A percentile compares a stretch with the other conserved stretches of the same genome.
These are phyloP conservation scores for Napeogenes inachia DNA, from an alignment of 2,888 invertebrate species.

Conservation along the genomic window DNA sequence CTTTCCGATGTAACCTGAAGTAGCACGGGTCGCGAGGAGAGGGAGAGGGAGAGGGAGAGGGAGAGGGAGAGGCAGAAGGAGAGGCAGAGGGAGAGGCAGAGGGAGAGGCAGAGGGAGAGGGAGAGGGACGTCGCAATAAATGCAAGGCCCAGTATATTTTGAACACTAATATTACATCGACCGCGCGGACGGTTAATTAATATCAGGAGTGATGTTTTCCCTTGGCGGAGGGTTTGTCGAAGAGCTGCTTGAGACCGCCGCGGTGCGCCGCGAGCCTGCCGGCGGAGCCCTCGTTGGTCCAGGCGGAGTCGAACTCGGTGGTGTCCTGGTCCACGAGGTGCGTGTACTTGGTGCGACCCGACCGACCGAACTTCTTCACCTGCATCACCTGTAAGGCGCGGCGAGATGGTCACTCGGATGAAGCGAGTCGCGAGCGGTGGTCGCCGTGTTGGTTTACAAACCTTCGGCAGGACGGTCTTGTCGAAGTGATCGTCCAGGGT, in stretches of 20 bases:
- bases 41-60: too few relatives aligned
- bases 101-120: too few relatives aligned
- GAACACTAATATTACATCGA: too few relatives aligned
- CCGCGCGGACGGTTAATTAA: not conserved
- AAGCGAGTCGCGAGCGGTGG: too few relatives aligned
- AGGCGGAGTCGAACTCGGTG: slow-evolving; percentile 97
- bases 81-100: too few relatives aligned
- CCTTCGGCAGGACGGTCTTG: slow-evolving; percentile 97
- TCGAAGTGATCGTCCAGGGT: slow-evolving; percentile 99
- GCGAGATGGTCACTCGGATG: too few relatives aligned
- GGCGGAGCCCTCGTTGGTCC: slow-evolving; percentile 90
- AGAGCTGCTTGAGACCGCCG: slow-evolving; percentile 95
- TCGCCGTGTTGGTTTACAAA: slow-evolving; percentile 29
- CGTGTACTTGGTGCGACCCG: slow-evolving; percentile 99
- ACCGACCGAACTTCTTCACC: slow-evolving; percentile 99
- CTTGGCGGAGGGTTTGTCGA: slow-evolving; percentile 88
- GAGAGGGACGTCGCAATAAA: too few relatives aligned
- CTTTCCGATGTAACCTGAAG: too few relatives aligned
- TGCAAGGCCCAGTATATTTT: too few relatives aligned
- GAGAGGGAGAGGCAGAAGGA: too few relatives aligned
- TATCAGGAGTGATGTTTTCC: slow-evolving; percentile 43
- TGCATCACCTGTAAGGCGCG: slow-evolving; percentile 88
- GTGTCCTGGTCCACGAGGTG: slow-evolving; percentile 99
- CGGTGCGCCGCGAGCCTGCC: slow-evolving; percentile 81
- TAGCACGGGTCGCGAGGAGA: too few relatives aligned